A percentile compares a stretch with the other conserved stretches of the same genome.
phyloP scores from a whole-genome alignment of 2,797 vertebrate genomes.

The Moxostoma hubbsi region DNA sequence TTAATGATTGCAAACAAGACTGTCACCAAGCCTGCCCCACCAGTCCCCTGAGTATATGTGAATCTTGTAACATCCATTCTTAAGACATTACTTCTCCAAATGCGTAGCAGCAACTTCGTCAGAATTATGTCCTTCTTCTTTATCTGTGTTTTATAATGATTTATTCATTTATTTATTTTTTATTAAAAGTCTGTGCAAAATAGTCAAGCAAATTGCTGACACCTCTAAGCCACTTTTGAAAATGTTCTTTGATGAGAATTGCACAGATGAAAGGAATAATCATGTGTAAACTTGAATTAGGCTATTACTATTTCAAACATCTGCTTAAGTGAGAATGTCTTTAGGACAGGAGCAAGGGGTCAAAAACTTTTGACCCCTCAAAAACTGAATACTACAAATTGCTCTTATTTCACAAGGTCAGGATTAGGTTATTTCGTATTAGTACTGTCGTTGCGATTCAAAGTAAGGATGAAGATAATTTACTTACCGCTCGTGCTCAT shows the following conservation, averaged over 20 bases:
- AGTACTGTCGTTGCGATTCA: background rate
- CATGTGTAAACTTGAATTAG: no score
- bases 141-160: background rate
- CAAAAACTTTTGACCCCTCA: no score
- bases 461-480: conserved; percentile 46
- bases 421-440: background rate
- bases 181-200: background rate
- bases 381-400: no score
- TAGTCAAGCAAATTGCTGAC: background rate
- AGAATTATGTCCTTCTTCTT: background rate
- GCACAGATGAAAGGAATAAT: background rate
- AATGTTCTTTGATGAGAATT: background rate
- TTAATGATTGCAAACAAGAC: background rate
- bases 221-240: background rate
- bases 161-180: background rate
- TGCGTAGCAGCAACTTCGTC: background rate
- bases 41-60: background rate
- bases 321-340: background rate
- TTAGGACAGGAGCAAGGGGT: conserved; percentile 10
- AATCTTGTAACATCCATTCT: background rate
- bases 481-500: conserved; percentile 83
- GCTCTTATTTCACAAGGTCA: conserved; percentile 34
- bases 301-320: background rate
- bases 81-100: background rate
- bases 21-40: background rate